Percentiles rank a stretch among this genome's conserved stretches.
Conservation (phyloP, 2,113 vertebrate genomes). For the Cettia cetti region DNA sequence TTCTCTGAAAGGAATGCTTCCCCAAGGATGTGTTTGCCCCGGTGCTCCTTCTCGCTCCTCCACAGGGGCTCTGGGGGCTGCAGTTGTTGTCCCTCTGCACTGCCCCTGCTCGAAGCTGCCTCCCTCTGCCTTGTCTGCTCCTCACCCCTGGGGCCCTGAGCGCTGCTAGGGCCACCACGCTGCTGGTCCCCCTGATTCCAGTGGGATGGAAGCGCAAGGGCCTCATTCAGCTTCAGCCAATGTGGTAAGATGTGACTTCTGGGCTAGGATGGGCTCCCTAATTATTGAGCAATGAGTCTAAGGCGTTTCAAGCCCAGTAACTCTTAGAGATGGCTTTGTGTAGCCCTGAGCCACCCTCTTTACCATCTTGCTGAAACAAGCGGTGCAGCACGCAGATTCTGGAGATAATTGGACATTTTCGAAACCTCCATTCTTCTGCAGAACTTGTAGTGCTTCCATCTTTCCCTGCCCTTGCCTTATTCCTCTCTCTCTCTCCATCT, state of each 20-base stretch:
- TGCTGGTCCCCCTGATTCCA: background rate
- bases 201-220: background rate
- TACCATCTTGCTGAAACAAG: background rate
- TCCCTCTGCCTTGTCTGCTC: background rate
- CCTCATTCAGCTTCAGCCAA: background rate
- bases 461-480: background rate
- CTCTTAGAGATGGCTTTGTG: background rate
- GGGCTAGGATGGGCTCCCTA: background rate
- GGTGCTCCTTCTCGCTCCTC: fast-evolving
- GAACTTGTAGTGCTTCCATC: background rate
- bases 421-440: background rate
- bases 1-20: background rate
- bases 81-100: background rate
- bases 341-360: background rate
- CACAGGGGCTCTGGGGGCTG: background rate
- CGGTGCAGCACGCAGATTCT: background rate
- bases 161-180: fast-evolving
- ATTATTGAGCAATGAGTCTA: background rate
- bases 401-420: background rate
- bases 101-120: fast-evolving
- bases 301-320: background rate
- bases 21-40: background rate
- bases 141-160: background rate
- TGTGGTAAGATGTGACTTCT: background rate
- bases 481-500: background rate